Conservation (phyloP, 2,113 vertebrate species). For the Mohoua ochrocephala region DNA sequence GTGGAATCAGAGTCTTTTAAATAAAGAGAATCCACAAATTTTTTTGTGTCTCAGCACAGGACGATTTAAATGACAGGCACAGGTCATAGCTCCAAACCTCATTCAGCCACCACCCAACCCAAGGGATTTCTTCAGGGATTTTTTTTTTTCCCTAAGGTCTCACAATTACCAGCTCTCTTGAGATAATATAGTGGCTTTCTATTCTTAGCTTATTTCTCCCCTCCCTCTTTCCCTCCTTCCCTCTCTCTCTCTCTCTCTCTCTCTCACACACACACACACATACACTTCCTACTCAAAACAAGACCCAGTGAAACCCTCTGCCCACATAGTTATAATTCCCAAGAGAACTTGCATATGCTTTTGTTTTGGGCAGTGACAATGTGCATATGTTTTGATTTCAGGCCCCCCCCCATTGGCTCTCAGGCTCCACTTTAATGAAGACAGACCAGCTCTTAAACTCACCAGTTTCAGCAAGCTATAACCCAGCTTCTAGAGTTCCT, state of each 20-base stretch:
- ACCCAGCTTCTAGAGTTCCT: background rate
- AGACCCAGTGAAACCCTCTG: slow-evolving; percentile 56
- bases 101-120: background rate
- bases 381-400: slow-evolving; percentile 60
- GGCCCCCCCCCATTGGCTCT: background rate
- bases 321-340: slow-evolving; percentile 53
- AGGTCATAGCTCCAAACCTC: background rate
- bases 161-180: background rate
- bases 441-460: slow-evolving; percentile 15
- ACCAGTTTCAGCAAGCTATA: background rate
- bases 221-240: background rate
- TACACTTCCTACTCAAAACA: slow-evolving; percentile 55
- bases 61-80: background rate
- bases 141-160: background rate
- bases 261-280: background rate
- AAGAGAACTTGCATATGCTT: slow-evolving; percentile 60
- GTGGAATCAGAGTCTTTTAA: background rate
- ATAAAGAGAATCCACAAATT: background rate
- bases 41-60: background rate
- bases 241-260: background rate
- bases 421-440: slow-evolving; percentile 24
- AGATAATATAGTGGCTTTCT: slow-evolving; percentile 40
- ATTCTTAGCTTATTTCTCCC: slow-evolving; percentile 33
- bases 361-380: slow-evolving; percentile 64
- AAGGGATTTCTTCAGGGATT: background rate